Percentiles rank a stretch among this genome's conserved stretches.
Conservation (phyloP, 2,797 vertebrate genomes). For the Pipistrellus nathusii region DNA sequence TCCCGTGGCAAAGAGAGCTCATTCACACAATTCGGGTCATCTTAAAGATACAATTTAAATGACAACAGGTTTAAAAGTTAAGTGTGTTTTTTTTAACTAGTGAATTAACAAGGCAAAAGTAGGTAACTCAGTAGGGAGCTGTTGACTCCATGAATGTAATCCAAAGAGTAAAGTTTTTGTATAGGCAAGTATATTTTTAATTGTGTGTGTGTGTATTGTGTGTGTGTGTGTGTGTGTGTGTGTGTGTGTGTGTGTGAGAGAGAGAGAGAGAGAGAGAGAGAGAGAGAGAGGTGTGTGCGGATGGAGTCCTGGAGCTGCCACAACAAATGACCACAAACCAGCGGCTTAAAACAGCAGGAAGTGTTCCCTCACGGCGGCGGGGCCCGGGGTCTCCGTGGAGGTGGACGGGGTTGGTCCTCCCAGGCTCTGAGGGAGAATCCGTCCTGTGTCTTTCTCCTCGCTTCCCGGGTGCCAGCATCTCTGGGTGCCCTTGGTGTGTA, state of each 20-base stretch:
- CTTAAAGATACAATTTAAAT: not conserved
- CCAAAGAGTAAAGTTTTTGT: not conserved
- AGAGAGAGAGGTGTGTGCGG: not conserved
- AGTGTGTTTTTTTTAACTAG: not conserved
- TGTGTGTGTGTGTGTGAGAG: rapidly evolving
- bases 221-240: rapidly evolving
- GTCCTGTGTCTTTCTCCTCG: not conserved
- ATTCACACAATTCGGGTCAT: not conserved
- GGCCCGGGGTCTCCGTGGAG: rapidly evolving
- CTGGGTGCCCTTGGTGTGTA: rapidly evolving
- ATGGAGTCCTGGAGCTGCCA: not conserved
- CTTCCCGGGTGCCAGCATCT: rapidly evolving
- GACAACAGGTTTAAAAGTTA: not conserved
- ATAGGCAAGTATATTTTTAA: rapidly evolving
- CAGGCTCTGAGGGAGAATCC: rapidly evolving
- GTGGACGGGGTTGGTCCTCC: rapidly evolving
- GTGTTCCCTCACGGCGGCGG: rapidly evolving
- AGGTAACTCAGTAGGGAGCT: not conserved
- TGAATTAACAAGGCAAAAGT: not conserved
- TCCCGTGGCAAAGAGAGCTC: not conserved
- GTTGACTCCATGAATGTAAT: not conserved
- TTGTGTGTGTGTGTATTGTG: rapidly evolving
- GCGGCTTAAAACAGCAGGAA: not conserved
- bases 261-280: not conserved
- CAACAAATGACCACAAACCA: not conserved